Evolutionary conservation across 2,888 invertebrate genomes (phyloP).

Genomic region (Gonocerus acuteangulatus): DNA sequence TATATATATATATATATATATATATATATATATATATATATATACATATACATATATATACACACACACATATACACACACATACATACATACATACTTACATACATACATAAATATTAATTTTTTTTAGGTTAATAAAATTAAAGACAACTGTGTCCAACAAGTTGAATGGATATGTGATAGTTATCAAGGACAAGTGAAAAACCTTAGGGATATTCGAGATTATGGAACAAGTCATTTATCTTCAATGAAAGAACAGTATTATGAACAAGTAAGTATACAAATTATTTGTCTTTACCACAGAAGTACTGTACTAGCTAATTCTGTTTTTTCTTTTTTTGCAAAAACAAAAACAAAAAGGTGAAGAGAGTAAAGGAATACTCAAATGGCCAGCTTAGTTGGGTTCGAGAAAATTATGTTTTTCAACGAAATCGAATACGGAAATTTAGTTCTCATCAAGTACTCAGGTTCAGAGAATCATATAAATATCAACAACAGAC

Average conservation of each 20-base stretch:
- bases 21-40: too few species aligned
- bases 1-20: too few species aligned
- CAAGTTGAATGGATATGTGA: slow-evolving; percentile 91
- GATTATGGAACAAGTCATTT: slow-evolving; percentile 87
- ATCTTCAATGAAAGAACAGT: slow-evolving; percentile 79
- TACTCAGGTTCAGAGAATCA: slow-evolving; percentile 78
- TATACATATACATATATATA: too few species aligned
- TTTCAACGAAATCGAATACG: slow-evolving; percentile 89
- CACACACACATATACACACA: too few species aligned
- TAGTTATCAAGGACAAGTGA: slow-evolving; percentile 81
- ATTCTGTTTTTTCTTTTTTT: slow-evolving; percentile 34
- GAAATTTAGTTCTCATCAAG: slow-evolving; percentile 89
- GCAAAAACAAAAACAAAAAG: too few species aligned
- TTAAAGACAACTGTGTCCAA: slow-evolving; percentile 86
- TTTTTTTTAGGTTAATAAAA: slow-evolving; percentile 63
- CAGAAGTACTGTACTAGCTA: neutral
- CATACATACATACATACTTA: too few species aligned
- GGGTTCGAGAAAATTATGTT: slow-evolving; percentile 91
- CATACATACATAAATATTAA: slow-evolving; percentile 22
- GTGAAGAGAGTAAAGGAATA: slow-evolving; percentile 87
- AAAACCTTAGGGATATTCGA: slow-evolving; percentile 75
- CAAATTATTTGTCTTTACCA: neutral
- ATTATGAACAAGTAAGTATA: slow-evolving; percentile 75
- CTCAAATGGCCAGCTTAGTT: slow-evolving; percentile 81
- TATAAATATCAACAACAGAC: slow-evolving; percentile 95